Percentiles rank a stretch among this genome's conserved stretches.
phyloP scores from a whole-genome alignment of 2,113 vertebrate genomes.

The Thunnus thynnus region DNA sequence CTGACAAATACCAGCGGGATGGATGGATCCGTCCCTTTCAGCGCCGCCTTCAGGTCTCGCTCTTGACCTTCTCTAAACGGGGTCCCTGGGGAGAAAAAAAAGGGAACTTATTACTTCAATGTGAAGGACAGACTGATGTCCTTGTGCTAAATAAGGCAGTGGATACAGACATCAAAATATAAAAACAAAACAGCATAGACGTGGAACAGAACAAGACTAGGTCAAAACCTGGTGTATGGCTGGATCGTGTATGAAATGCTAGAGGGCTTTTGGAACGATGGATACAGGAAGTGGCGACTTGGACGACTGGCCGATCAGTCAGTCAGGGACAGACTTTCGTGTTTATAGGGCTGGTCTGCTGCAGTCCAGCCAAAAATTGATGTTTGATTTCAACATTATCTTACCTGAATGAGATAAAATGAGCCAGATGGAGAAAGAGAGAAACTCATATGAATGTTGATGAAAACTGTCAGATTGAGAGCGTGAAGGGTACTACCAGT shows the following conservation, averaged over 20 bases:
- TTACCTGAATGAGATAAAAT: conserved; percentile 1
- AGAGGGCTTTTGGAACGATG: too few relatives aligned
- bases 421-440: background rate
- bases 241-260: too few relatives aligned
- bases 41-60: conserved; percentile 88
- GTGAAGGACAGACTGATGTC: background rate
- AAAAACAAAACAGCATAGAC: background rate
- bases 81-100: conserved; percentile 77
- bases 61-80: conserved; percentile 89
- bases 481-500: conserved; percentile 49
- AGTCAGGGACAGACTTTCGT: too few relatives aligned
- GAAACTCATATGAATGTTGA: conserved; percentile 14
- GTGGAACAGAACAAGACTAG: background rate
- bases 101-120: background rate
- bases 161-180: background rate
- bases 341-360: too few relatives aligned
- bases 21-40: conserved; percentile 83
- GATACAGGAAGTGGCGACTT: too few relatives aligned
- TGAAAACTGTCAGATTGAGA: conserved; percentile 33
- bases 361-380: background rate
- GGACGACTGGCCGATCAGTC: too few relatives aligned
- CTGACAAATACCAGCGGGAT: conserved; percentile 95
- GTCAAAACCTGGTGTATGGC: too few relatives aligned
- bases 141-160: background rate
- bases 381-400: conserved; percentile 19